These are phyloP conservation scores for Hanleya hanleyi DNA, from an alignment of 2,888 invertebrate species.

Conservation along the genomic window DNA sequence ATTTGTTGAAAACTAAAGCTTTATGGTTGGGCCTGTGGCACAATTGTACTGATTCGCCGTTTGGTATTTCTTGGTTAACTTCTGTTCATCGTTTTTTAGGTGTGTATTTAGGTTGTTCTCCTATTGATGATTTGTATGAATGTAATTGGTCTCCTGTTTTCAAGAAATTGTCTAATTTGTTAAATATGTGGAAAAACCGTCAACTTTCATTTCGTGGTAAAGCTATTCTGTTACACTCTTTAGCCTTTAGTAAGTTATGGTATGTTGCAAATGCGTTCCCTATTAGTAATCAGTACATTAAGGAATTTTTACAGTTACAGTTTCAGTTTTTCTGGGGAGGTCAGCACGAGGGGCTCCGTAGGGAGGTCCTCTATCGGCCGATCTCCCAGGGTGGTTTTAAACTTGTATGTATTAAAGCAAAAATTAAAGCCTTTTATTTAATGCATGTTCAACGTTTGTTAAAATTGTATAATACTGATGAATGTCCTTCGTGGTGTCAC, in stretches of 20 bases:
- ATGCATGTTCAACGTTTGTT: background rate
- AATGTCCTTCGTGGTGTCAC: background rate
- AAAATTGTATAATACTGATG: background rate
- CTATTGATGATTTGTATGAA: background rate
- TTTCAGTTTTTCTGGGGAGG: background rate
- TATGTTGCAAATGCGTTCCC: background rate
- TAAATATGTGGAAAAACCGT: background rate
- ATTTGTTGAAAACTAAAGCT: slow-evolving; percentile 33
- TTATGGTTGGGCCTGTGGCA: slow-evolving; percentile 39
- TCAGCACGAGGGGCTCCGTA: background rate
- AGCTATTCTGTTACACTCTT: background rate
- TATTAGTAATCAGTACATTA: background rate
- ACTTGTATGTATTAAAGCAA: background rate
- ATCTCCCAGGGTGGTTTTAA: background rate
- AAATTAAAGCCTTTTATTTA: background rate
- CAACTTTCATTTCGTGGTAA: background rate
- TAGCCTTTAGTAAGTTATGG: slow-evolving; percentile 7
- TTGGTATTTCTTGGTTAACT: slow-evolving; percentile 26
- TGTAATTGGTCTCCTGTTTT: background rate
- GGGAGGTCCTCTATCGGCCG: background rate
- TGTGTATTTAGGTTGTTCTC: background rate
- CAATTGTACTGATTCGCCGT: slow-evolving; percentile 32
- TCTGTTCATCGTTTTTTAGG: background rate
- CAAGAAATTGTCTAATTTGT: background rate
- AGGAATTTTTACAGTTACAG: background rate